These are phyloP conservation scores for Eristalis arbustorum DNA, from an alignment of 2,888 invertebrate genomes.

Conservation along the genomic window DNA sequence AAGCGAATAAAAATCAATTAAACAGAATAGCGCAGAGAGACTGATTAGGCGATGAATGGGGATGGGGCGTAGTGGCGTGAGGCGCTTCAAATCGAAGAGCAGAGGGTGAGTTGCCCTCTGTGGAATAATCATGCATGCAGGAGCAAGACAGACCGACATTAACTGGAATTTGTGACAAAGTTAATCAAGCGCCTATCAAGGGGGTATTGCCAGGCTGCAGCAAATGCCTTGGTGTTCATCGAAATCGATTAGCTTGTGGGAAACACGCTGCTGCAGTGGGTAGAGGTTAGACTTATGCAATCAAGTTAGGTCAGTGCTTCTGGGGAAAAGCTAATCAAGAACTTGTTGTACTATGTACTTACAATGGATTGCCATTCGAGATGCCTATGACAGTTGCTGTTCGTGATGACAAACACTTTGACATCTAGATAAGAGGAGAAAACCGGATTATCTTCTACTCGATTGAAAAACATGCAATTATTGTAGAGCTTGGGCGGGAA, in stretches of 20 bases:
- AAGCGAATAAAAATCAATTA: slow-evolving; percentile 48
- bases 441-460: too few relatives aligned
- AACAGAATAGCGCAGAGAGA: slow-evolving; percentile 30
- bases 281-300: background rate
- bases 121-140: background rate
- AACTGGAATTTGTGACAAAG: slow-evolving; percentile 17
- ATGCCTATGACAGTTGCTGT: too few relatives aligned
- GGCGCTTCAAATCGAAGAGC: background rate
- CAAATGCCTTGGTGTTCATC: background rate
- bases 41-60: background rate
- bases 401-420: too few relatives aligned
- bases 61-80: background rate
- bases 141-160: background rate
- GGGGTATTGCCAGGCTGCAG: slow-evolving; percentile 25
- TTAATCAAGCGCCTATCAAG: slow-evolving; percentile 23
- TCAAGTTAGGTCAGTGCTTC: background rate
- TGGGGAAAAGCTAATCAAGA: background rate
- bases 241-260: background rate
- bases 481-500: too few relatives aligned
- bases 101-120: background rate
- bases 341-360: too few relatives aligned
- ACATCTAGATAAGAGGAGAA: too few relatives aligned
- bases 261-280: background rate
- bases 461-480: too few relatives aligned
- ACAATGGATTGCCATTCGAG: too few relatives aligned